Conservation (phyloP, 2,888 invertebrate species). For the Synanthedon myopaeformis region DNA sequence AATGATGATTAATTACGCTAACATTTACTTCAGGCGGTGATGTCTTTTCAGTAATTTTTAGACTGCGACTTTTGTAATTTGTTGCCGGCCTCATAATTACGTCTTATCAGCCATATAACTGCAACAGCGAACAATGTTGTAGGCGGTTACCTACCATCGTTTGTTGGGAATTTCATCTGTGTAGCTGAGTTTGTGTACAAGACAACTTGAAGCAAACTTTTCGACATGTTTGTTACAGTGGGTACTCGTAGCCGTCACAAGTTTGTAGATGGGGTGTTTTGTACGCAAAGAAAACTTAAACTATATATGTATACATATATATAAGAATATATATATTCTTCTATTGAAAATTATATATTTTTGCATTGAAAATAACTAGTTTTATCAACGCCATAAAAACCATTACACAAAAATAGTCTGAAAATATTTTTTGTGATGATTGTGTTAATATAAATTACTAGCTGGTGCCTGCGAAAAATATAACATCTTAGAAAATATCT, state of each 20-base stretch:
- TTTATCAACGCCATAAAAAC: too few relatives aligned
- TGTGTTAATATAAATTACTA: too few relatives aligned
- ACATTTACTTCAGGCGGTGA: neutral
- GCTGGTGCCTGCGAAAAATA: too few relatives aligned
- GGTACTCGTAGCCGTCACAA: constrained; percentile 29
- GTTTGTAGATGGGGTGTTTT: constrained; percentile 7
- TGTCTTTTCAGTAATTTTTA: neutral
- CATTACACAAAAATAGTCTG: too few relatives aligned
- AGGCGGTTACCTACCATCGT: constrained; percentile 7
- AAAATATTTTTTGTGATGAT: too few relatives aligned
- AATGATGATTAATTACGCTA: neutral
- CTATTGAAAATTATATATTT: too few relatives aligned
- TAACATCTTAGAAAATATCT: too few relatives aligned
- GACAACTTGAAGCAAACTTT: constrained; percentile 25
- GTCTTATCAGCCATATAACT: too few relatives aligned
- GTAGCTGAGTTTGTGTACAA: constrained; percentile 16
- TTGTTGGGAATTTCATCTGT: constrained; percentile 22
- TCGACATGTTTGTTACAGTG: constrained; percentile 21
- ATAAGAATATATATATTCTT: too few relatives aligned
- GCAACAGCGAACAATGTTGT: constrained; percentile 4
- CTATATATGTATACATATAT: constrained; percentile 2
- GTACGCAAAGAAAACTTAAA: constrained; percentile 15
- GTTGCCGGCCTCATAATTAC: neutral
- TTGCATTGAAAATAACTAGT: too few relatives aligned
- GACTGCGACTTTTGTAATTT: neutral